A percentile compares a stretch with the other conserved stretches of the same genome.
These are phyloP conservation scores for Stratiomys singularior DNA, from an alignment of 2,888 invertebrate species.

Conservation along the genomic window DNA sequence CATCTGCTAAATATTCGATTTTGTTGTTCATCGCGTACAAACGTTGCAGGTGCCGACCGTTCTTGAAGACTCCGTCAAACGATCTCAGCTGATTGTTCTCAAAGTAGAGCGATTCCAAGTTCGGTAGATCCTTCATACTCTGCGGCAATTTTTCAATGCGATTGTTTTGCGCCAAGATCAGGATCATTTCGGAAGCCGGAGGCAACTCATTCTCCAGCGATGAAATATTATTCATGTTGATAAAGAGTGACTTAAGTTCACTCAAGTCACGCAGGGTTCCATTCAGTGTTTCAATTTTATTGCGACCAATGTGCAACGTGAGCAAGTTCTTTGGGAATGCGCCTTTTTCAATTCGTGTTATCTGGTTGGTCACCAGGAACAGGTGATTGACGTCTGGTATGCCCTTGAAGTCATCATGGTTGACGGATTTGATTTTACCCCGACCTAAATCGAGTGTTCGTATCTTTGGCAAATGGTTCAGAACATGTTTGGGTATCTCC, in stretches of 20 bases:
- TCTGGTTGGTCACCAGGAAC: constrained; percentile 79
- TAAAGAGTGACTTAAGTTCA: constrained; percentile 80
- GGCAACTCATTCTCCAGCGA: constrained; percentile 82
- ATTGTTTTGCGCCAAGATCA: constrained; percentile 81
- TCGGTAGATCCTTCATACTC: constrained; percentile 75
- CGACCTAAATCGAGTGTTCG: constrained; percentile 84
- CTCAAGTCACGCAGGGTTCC: constrained; percentile 80
- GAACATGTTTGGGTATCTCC: constrained; percentile 79
- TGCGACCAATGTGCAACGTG: constrained; percentile 79
- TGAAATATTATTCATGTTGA: constrained; percentile 80
- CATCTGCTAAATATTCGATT: constrained; percentile 77
- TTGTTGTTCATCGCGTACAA: constrained; percentile 79
- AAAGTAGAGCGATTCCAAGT: constrained; percentile 77
- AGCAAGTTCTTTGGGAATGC: constrained; percentile 76
- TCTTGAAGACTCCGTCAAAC: constrained; percentile 77
- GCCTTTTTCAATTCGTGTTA: constrained; percentile 77
- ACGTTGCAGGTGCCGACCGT: constrained; percentile 73
- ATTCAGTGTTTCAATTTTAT: constrained; percentile 77
- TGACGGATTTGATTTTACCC: constrained; percentile 79
- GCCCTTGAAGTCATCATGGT: constrained; percentile 81
- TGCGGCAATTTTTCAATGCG: constrained; percentile 76
- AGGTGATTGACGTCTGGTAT: constrained; percentile 74
- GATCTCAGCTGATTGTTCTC: constrained; percentile 77
- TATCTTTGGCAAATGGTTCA: constrained; percentile 80
- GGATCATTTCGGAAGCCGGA: constrained; percentile 72